Conservation (phyloP, 2,797 vertebrate species). For the Sebastes kiyomatsui region DNA sequence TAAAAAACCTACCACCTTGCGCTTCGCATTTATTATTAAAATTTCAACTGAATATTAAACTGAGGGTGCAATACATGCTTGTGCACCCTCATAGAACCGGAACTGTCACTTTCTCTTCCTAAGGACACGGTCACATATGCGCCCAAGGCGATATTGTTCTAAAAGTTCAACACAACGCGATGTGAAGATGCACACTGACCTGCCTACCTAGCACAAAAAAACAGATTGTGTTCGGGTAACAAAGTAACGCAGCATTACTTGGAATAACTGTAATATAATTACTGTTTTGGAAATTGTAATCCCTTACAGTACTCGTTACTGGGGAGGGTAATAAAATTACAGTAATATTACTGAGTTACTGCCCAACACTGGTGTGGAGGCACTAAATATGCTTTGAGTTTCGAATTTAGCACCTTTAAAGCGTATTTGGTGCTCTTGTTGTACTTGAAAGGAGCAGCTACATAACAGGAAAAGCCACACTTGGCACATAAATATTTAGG, state of each 20-base stretch:
- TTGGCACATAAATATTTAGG: conserved; percentile 49
- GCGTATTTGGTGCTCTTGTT: not conserved
- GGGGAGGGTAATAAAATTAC: not conserved
- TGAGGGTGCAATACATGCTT: not conserved
- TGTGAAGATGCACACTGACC: too few species aligned
- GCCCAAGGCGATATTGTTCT: not conserved
- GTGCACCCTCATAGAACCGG: not conserved
- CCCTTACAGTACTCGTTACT: not conserved
- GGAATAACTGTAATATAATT: not conserved
- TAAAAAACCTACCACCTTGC: not conserved
- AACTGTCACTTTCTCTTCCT: not conserved
- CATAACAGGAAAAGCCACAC: not conserved
- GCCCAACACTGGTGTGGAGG: too few species aligned
- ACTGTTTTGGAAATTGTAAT: too few species aligned
- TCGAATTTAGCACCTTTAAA: not conserved
- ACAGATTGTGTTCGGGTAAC: not conserved
- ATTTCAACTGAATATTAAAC: not conserved
- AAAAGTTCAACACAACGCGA: too few species aligned
- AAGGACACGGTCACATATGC: not conserved
- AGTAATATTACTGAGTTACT: not conserved
- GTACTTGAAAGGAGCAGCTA: not conserved
- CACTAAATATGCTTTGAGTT: not conserved
- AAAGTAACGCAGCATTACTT: not conserved
- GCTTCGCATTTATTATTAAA: not conserved
- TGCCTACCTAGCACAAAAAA: too few species aligned